Evolutionary conservation across 2,888 invertebrate genomes (phyloP).

Genomic region (Agapostemon virescens): DNA sequence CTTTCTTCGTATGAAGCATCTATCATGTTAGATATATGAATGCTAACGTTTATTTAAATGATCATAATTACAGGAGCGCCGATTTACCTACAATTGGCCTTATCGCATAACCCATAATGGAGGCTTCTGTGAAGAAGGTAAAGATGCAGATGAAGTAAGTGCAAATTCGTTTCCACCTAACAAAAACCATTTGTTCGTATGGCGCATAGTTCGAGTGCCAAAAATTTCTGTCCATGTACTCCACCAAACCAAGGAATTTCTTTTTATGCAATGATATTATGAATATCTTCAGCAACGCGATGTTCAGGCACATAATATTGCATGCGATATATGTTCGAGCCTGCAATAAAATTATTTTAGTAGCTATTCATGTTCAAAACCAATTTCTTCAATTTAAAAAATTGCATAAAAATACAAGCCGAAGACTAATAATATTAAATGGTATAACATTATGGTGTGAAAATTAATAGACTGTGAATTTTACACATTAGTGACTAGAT

Average conservation of each 20-base stretch:
- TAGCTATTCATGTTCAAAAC: neutral
- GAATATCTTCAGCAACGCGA: slow-evolving; percentile 57
- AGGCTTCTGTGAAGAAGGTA: slow-evolving; percentile 37
- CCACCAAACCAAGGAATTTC: slow-evolving; percentile 41
- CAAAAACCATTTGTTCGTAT: slow-evolving; percentile 19
- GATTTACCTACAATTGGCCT: slow-evolving; percentile 42
- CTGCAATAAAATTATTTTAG: slow-evolving; percentile 50
- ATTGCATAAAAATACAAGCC: too few relatives aligned
- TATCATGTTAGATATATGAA: too few relatives aligned
- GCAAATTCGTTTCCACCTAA: slow-evolving; percentile 22
- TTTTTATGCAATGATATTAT: slow-evolving; percentile 53
- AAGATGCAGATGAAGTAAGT: slow-evolving; percentile 43
- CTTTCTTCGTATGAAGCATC: too few relatives aligned
- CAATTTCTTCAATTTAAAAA: too few relatives aligned
- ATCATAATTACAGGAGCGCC: too few relatives aligned
- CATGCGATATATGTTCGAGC: slow-evolving; percentile 58
- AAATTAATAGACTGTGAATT: too few relatives aligned
- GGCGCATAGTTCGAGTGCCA: slow-evolving; percentile 42
- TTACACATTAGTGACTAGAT: too few relatives aligned
- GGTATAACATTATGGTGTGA: too few relatives aligned
- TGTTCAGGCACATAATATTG: slow-evolving; percentile 56
- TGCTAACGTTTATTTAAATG: too few relatives aligned
- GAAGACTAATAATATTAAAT: too few relatives aligned
- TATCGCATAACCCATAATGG: slow-evolving; percentile 26
- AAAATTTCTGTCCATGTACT: slow-evolving; percentile 39